A percentile compares a stretch with the other conserved stretches of the same genome.
Evolutionary conservation across 2,113 vertebrate genomes (phyloP).

Genomic region (Talpa occidentalis): DNA sequence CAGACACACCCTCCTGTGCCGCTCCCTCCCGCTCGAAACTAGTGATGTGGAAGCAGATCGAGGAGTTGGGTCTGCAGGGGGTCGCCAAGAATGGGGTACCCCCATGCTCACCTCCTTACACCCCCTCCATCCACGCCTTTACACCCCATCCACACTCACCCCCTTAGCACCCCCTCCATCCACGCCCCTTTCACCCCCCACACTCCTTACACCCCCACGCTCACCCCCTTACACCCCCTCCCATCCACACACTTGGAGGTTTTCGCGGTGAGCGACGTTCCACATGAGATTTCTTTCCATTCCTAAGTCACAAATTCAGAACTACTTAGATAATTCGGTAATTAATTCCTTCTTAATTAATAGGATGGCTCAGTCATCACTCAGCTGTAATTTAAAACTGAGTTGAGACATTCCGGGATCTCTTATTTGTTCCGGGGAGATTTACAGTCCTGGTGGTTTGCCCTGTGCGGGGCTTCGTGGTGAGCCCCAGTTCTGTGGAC

Average conservation of each 20-base stretch:
- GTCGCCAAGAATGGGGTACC: too few relatives aligned
- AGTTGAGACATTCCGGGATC: conserved; percentile 25
- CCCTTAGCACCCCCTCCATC: too few relatives aligned
- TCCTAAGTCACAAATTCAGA: conserved; percentile 44
- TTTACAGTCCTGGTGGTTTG: background rate
- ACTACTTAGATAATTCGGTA: conserved; percentile 28
- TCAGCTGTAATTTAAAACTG: conserved; percentile 40
- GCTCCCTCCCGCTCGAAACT: too few relatives aligned
- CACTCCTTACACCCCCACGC: background rate
- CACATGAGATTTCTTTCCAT: background rate
- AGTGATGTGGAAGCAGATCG: too few relatives aligned
- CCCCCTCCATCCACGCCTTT: background rate
- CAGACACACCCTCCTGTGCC: too few relatives aligned
- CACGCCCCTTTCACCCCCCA: background rate
- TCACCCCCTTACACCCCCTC: background rate
- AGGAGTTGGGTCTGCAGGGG: too few relatives aligned
- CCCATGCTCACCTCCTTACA: too few relatives aligned
- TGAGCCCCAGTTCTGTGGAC: background rate
- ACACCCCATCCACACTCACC: background rate
- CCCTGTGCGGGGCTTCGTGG: accelerated
- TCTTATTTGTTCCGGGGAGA: conserved; percentile 29
- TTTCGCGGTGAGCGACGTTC: background rate
- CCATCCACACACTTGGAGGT: background rate
- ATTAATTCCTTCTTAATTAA: conserved; percentile 74
- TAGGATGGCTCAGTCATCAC: conserved; percentile 54